Percentiles rank a stretch among this genome's conserved stretches.
Conservation (phyloP, 2,113 vertebrate genomes). For the Chaetura pelagica region DNA sequence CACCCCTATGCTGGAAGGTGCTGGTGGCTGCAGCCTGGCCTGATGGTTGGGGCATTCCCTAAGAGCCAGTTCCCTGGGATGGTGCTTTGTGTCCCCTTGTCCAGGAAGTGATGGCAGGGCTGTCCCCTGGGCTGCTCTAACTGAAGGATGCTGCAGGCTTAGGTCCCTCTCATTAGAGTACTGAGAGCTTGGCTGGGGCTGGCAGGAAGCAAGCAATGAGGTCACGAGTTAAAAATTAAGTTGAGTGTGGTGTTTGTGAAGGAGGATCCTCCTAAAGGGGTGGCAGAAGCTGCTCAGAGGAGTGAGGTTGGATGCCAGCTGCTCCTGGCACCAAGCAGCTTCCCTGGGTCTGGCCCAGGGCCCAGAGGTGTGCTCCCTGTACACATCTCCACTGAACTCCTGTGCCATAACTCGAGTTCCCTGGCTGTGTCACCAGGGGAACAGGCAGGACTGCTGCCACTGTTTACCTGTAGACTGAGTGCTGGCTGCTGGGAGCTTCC, state of each 20-base stretch:
- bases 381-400: rapidly evolving
- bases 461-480: rapidly evolving
- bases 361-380: rapidly evolving
- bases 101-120: neutral
- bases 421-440: rapidly evolving
- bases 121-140: neutral
- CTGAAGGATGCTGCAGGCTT: neutral
- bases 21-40: neutral
- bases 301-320: neutral
- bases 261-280: neutral
- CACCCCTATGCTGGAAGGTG: neutral
- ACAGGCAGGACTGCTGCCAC: neutral
- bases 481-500: neutral
- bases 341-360: neutral
- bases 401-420: rapidly evolving
- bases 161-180: neutral
- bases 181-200: neutral
- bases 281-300: neutral
- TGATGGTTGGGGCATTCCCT: rapidly evolving
- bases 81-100: neutral
- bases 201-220: neutral
- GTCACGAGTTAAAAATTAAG: neutral
- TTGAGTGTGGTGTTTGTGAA: neutral
- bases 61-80: neutral
- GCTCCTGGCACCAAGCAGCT: neutral